phyloP scores from a whole-genome alignment of 1,140 invertebrate species.

The Drosophila hydei region DNA sequence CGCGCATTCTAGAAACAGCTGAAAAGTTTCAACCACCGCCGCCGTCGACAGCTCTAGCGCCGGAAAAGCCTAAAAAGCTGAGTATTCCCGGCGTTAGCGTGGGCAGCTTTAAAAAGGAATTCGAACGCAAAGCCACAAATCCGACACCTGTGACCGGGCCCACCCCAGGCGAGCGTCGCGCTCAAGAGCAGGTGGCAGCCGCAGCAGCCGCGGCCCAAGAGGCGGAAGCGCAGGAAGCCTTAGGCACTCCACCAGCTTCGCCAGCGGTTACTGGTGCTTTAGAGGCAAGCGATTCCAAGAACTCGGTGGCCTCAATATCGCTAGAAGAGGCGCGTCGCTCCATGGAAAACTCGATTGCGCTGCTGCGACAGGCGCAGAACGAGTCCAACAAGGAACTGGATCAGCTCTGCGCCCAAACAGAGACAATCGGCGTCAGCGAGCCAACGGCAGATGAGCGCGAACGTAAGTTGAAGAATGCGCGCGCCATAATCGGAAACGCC shows the following conservation, averaged over 20 bases:
- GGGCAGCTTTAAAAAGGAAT: conserved; percentile 92
- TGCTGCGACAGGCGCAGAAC: conserved; percentile 83
- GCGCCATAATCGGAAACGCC: conserved; percentile 86
- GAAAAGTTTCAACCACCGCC: conserved; percentile 87
- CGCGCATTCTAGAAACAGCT: conserved; percentile 89
- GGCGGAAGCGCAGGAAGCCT: conserved; percentile 29
- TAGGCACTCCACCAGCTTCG: conserved; percentile 30
- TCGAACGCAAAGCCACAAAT: conserved; percentile 90
- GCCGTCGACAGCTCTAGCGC: conserved; percentile 41
- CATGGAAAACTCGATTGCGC: conserved; percentile 84
- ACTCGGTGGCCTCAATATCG: conserved; percentile 72
- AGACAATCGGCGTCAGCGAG: conserved; percentile 76
- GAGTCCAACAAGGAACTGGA: conserved; percentile 83
- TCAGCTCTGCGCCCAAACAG: conserved; percentile 81
- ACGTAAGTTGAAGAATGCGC: conserved; percentile 85
- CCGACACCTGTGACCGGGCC: conserved; percentile 83
- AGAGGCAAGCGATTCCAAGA: conserved; percentile 75
- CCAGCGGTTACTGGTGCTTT: conserved; percentile 38
- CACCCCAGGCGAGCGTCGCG: conserved; percentile 67
- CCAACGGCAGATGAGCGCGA: conserved; percentile 74
- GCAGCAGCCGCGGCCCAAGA: conserved; percentile 77
- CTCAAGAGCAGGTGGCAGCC: conserved; percentile 71
- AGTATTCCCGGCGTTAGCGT: conserved; percentile 92
- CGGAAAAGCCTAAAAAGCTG: conserved; percentile 90
- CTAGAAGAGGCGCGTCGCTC: conserved; percentile 82